These are phyloP conservation scores for Acanthosepion esculentum DNA, from an alignment of 2,888 invertebrate genomes.

Conservation along the genomic window DNA sequence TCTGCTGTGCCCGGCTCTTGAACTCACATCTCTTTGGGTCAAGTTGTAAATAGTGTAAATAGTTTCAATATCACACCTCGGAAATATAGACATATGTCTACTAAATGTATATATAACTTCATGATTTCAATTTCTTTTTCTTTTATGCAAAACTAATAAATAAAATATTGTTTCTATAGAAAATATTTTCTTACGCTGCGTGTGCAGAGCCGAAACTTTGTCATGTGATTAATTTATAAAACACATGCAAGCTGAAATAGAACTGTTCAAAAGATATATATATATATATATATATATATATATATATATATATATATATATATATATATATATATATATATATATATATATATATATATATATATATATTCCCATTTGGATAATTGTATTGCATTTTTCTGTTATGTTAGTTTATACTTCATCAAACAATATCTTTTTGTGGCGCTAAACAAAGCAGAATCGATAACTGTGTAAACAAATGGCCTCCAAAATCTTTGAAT, in stretches of 20 bases:
- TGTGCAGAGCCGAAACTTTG: background rate
- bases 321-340: too few relatives aligned
- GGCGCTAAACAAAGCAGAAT: background rate
- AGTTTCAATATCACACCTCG: too few relatives aligned
- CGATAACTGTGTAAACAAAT: conserved; percentile 1
- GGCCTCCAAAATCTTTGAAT: background rate
- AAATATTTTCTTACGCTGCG: background rate
- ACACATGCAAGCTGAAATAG: background rate
- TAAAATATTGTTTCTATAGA: too few relatives aligned
- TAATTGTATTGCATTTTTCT: background rate
- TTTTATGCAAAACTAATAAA: too few relatives aligned
- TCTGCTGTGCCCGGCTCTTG: too few relatives aligned
- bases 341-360: too few relatives aligned
- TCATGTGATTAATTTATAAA: background rate
- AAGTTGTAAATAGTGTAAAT: too few relatives aligned
- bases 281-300: background rate
- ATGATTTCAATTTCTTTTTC: too few relatives aligned
- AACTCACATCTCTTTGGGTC: too few relatives aligned
- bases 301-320: background rate
- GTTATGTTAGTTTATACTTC: background rate
- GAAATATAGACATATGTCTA: too few relatives aligned
- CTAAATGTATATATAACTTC: too few relatives aligned
- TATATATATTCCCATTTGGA: background rate
- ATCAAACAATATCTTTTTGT: background rate
- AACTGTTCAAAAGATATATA: background rate